A percentile compares a stretch with the other conserved stretches of the same genome.
Conservation (phyloP, 1,140 invertebrate genomes). For the Yoshiicerus persimilis region DNA sequence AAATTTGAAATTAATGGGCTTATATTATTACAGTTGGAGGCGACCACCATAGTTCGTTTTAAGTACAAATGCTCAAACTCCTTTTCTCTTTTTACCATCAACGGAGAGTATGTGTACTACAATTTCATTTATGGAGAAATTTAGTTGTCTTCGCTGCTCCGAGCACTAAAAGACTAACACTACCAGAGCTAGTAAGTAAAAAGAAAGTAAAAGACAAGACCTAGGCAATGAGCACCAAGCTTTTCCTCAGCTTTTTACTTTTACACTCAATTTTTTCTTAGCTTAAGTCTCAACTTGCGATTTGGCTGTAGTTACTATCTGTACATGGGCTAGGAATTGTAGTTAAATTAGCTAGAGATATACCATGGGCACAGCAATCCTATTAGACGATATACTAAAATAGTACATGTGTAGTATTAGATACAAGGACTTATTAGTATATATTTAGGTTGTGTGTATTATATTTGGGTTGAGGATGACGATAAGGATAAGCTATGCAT, state of each 20-base stretch:
- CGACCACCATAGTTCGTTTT: not conserved
- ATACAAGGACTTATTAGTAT: not conserved
- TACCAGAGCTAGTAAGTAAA: not conserved
- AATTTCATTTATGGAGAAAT: conserved; percentile 5
- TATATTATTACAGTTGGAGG: conserved; percentile 35
- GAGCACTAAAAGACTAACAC: not conserved
- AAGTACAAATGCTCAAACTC: not conserved
- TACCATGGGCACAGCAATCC: too few species aligned
- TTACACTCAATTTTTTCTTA: not conserved
- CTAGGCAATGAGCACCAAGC: not conserved
- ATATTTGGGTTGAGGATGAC: not conserved
- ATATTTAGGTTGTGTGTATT: not conserved
- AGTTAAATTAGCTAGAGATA: not conserved
- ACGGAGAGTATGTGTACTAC: not conserved
- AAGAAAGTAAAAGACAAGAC: not conserved
- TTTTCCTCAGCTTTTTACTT: not conserved
- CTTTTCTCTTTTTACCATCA: not conserved
- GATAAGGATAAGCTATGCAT: not conserved
- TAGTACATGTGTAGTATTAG: not conserved
- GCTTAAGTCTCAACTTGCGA: not conserved
- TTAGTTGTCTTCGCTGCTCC: not conserved
- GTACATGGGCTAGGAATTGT: not conserved
- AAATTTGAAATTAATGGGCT: conserved; percentile 45
- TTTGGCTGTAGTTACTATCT: not conserved
- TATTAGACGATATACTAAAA: not conserved